Base-by-base conservation (phyloP, 2,797 vertebrate genomes). In the Chiloscyllium punctatum region DNA sequence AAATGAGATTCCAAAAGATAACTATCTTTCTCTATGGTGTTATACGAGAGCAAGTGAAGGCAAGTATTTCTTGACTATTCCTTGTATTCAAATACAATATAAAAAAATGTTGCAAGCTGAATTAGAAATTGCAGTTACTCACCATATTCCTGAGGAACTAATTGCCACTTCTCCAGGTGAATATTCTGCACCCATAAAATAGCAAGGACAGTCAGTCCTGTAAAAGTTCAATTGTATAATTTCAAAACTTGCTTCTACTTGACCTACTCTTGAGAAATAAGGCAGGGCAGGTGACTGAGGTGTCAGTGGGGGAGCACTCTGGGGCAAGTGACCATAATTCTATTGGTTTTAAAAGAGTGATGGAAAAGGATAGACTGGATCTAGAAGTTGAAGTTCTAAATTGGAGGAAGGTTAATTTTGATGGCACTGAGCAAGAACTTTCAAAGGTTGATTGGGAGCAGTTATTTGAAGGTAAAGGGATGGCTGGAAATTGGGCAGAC, bases 71-170 rank as follows among this genome's bases (percentile, higher is more conserved):
- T 42, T 82, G 37, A 68, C 11, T 92, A 18, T 68, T 21, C 23
- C 16, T 37, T 37, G 6, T 37, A 66, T 92, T 92, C 18, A 42
- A 23, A 11, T 92, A 9, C 62, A 69, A 9, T 37, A 9, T 21
- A 92, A 92, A 25, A 68, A 37, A 92, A 33, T 68, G 16, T 2
- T 92, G 33, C 8, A 42, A 69, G 66, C 68, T 92, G 62, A 92
- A 77, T 53, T 77, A n/a, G 5, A 53, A 84, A 87, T 7, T 37
- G 21, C 4, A 69, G 57, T 87, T 37, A 96, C 99, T 99, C 98
- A 99, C 99, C 99, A 99, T 97, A 98, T 98, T 96, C 99, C 99
- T 97, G 99, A 98, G 96, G 99, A 98, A 1, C 98, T 99, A 97
- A 99, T 97, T 96, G 99, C 96, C 79, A 98, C 98, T 96, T 99